A percentile compares a stretch with the other conserved stretches of the same genome.
Conservation (phyloP, 2,888 invertebrate genomes). For the Stenodema calcarata region DNA sequence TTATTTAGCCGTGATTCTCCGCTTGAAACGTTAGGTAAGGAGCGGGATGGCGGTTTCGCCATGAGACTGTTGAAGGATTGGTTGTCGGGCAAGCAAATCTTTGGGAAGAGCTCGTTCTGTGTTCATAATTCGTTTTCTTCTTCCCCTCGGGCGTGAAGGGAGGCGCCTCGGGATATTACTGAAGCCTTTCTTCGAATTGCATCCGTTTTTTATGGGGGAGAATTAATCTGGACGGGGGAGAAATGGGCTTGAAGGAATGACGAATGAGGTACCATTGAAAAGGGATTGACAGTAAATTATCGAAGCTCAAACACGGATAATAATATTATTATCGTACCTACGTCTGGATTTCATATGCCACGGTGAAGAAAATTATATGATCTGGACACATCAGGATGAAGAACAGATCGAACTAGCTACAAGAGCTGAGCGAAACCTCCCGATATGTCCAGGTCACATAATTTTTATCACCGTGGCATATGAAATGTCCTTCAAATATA, state of each 20-base stretch:
- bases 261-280: too few relatives aligned
- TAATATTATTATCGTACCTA: too few relatives aligned
- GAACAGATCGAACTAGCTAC: too few relatives aligned
- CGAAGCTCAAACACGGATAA: too few relatives aligned
- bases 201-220: not conserved
- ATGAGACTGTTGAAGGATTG: not conserved
- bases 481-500: too few relatives aligned
- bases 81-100: not conserved
- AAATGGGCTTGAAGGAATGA: not conserved
- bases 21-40: not conserved
- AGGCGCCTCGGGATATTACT: not conserved
- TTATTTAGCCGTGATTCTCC: not conserved
- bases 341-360: too few relatives aligned
- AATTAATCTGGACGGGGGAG: not conserved
- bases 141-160: not conserved
- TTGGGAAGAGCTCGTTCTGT: not conserved
- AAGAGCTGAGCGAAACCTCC: too few relatives aligned
- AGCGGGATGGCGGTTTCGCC: not conserved
- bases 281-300: too few relatives aligned
- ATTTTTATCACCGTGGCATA: too few relatives aligned
- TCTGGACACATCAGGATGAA: too few relatives aligned
- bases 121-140: not conserved
- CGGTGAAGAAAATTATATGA: too few relatives aligned
- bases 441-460: too few relatives aligned
- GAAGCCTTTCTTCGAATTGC: not conserved